These are phyloP conservation scores for Buathra laborator DNA, from an alignment of 2,888 invertebrate species.

Conservation along the genomic window DNA sequence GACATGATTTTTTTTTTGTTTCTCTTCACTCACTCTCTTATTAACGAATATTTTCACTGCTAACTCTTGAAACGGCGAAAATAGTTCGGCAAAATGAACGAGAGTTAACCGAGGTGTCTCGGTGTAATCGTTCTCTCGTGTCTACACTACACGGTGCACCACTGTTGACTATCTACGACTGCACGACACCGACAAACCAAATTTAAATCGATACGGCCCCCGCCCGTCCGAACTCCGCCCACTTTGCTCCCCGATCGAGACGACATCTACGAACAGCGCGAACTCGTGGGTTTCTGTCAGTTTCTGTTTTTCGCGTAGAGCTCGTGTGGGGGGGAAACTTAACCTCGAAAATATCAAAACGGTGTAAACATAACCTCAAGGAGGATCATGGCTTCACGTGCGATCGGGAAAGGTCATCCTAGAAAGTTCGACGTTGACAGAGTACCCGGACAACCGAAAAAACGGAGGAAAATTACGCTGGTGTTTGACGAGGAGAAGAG, in stretches of 20 bases:
- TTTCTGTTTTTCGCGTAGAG: background rate
- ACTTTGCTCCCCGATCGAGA: conserved; percentile 19
- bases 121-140: conserved; percentile 19
- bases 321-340: background rate
- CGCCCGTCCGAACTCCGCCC: conserved; percentile 76
- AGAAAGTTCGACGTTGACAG: conserved; percentile 74
- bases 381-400: conserved; percentile 64
- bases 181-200: conserved; percentile 82
- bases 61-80: background rate
- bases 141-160: conserved; percentile 53
- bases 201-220: conserved; percentile 84
- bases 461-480: conserved; percentile 86
- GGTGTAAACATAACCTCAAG: conserved; percentile 56
- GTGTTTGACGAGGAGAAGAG: conserved; percentile 88
- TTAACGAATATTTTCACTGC: background rate
- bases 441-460: conserved; percentile 82
- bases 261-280: conserved; percentile 9
- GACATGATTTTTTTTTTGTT: conserved; percentile 2
- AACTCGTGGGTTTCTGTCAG: background rate
- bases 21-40: background rate
- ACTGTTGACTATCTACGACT: conserved; percentile 75
- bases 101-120: background rate
- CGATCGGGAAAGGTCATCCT: conserved; percentile 69
- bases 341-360: background rate
- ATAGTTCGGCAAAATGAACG: background rate